Evolutionary conservation across 2,797 vertebrate species (phyloP).

Genomic region (Antrozous pallidus): DNA sequence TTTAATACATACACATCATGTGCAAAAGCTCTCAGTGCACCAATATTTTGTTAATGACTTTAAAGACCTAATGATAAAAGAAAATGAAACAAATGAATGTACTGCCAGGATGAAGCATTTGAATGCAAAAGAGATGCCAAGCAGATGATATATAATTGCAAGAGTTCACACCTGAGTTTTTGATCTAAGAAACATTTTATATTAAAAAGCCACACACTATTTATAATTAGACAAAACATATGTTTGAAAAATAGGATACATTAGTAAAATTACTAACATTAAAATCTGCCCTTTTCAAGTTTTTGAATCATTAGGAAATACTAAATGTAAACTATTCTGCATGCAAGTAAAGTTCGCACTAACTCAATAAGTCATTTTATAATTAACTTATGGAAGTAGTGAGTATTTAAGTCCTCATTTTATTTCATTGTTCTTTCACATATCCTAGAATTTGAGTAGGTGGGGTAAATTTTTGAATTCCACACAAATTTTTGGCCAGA

Average conservation of each 20-base stretch:
- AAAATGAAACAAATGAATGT: neutral
- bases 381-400: slow-evolving; percentile 22
- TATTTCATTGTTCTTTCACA: slow-evolving; percentile 14
- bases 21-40: neutral
- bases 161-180: neutral
- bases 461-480: slow-evolving; percentile 3
- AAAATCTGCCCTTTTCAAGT: slow-evolving; percentile 42
- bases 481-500: neutral
- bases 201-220: neutral
- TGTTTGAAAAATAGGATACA: neutral
- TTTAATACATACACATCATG: neutral
- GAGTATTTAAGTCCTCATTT: slow-evolving; percentile 4
- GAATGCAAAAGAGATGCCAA: neutral
- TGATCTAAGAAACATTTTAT: neutral
- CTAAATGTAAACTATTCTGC: slow-evolving; percentile 24
- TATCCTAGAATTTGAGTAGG: neutral
- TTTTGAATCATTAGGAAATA: slow-evolving; percentile 42
- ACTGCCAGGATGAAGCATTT: neutral
- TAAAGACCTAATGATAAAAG: neutral
- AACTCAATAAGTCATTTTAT: slow-evolving; percentile 37
- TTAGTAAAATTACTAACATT: slow-evolving; percentile 42
- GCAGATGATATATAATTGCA: neutral
- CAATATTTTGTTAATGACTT: neutral
- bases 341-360: neutral
- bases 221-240: neutral